Percentiles rank a stretch among this genome's conserved stretches.
phyloP scores from a whole-genome alignment of 1,140 invertebrate genomes.

The Aphelinus certus region DNA sequence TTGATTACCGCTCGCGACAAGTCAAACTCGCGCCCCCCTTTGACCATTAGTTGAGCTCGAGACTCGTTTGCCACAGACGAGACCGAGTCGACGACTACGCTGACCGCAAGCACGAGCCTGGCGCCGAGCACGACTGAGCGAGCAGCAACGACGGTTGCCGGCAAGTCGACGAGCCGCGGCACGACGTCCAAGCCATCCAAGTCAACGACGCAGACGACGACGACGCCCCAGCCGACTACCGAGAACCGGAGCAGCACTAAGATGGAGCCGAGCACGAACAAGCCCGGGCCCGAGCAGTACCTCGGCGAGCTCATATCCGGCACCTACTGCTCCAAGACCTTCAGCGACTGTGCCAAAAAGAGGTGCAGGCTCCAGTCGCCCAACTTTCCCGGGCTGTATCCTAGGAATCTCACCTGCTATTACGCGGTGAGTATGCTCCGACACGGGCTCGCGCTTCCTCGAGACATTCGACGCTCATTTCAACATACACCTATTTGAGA shows the following conservation, averaged over 20 bases:
- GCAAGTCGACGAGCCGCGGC: background rate
- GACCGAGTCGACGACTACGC: background rate
- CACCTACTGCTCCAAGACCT: slow-evolving; percentile 89
- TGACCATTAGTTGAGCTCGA: too few species aligned
- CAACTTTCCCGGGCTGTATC: slow-evolving; percentile 91
- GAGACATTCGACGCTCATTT: too few species aligned
- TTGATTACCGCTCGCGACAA: too few species aligned
- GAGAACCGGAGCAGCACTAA: slow-evolving; percentile 1
- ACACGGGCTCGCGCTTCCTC: too few species aligned
- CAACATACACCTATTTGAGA: too few species aligned
- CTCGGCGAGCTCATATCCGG: slow-evolving; percentile 86
- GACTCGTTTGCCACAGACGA: too few species aligned
- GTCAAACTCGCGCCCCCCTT: too few species aligned
- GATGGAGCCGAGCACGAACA: slow-evolving; percentile 52
- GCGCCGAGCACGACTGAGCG: slow-evolving; percentile 24
- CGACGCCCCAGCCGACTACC: slow-evolving; percentile 42
- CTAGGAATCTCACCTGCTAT: slow-evolving; percentile 88
- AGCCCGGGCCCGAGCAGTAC: slow-evolving; percentile 70
- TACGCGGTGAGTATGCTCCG: slow-evolving; percentile 73
- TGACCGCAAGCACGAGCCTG: background rate
- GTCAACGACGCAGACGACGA: slow-evolving; percentile 25
- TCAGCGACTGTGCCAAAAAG: slow-evolving; percentile 88
- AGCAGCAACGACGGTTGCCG: slow-evolving; percentile 9
- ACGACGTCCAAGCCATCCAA: background rate
- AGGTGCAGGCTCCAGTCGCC: slow-evolving; percentile 88